Evolutionary conservation across 92 coral and sea anemone species (phyloP), one percentile per base, ranked within the genome.

Genomic region (Ricordea florida): DNA sequence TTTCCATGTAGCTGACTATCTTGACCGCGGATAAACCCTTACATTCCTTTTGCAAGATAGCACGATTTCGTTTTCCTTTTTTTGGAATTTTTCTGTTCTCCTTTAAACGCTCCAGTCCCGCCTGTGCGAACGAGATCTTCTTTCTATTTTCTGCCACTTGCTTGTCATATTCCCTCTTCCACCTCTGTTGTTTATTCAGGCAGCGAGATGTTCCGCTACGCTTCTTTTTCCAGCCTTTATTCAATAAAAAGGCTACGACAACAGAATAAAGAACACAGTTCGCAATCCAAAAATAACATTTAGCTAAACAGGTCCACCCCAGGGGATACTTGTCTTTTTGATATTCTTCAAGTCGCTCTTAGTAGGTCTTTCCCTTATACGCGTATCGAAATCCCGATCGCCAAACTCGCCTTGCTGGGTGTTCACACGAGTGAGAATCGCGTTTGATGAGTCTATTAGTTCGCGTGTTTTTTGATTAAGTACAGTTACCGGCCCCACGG

Each of bases 221-320:
- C 16, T 8, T 11, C 62, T 55, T 55, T 55, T 28, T 55, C 62
- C 62, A 55, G 16, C 62, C 62, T 55, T 55, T 55, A 40, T 28
- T 18, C 62, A 55, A 55, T 14, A 55, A 16, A 55, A 27, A 55
- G 9, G 62, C 62, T 7, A 55, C 9, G 16, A 28, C 62, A 26
- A 29, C 62, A 27, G 41, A 55, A 10, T 11, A 55, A 10, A 28
- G 62, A 35, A 55, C 41, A n/a, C 62, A 30, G 20, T 10, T 55
- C 2, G 38, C 37, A 25, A 55, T 55, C 62, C 37, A 55, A 11
- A 55, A 28, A 55, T 55, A 55, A 55, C n/a, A n/a, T n/a, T n/a
- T n/a, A n/a, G n/a, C n/a, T n/a, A n/a, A n/a, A n/a, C n/a, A n/a
- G n/a, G n/a, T n/a, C n/a, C n/a, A n/a, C n/a, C n/a, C n/a, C n/a